phyloP scores from a whole-genome alignment of 2,888 invertebrate species.

The Diploptera punctata region DNA sequence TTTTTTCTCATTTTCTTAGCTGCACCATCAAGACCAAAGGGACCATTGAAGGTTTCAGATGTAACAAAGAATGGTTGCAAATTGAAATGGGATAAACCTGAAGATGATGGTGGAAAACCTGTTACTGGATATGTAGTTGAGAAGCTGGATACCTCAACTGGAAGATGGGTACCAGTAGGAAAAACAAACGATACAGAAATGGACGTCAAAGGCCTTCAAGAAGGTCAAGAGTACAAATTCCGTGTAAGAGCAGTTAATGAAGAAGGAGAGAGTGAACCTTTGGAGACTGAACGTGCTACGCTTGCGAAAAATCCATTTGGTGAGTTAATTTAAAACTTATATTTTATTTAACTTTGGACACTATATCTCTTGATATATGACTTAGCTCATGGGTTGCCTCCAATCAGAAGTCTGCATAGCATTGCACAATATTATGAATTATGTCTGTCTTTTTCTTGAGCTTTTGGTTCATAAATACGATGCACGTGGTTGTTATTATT shows the following conservation, averaged over 20 bases:
- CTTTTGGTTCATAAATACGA: too few relatives aligned
- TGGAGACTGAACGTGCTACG: slow-evolving; percentile 88
- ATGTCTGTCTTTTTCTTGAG: too few relatives aligned
- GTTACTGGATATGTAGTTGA: slow-evolving; percentile 93
- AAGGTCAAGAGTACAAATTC: slow-evolving; percentile 93
- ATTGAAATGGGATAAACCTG: slow-evolving; percentile 91
- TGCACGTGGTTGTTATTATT: too few relatives aligned
- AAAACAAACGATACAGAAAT: slow-evolving; percentile 83
- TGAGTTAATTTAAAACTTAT: slow-evolving; percentile 53
- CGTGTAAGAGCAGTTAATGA: slow-evolving; percentile 93
- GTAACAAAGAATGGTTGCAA: slow-evolving; percentile 91
- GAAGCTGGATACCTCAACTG: slow-evolving; percentile 90
- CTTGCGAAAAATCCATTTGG: slow-evolving; percentile 97
- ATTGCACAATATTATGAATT: too few relatives aligned
- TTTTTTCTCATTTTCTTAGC: too few relatives aligned
- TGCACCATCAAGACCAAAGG: slow-evolving; percentile 85
- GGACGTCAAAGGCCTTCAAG: slow-evolving; percentile 87
- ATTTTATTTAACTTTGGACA: too few relatives aligned
- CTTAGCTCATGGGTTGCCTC: too few relatives aligned
- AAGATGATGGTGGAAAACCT: slow-evolving; percentile 94
- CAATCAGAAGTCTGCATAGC: too few relatives aligned
- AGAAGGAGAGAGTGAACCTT: slow-evolving; percentile 93
- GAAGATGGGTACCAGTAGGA: slow-evolving; percentile 93
- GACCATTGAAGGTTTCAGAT: slow-evolving; percentile 87
- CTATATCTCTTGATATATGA: too few relatives aligned